These are phyloP conservation scores for Palaemon carinicauda DNA, from an alignment of 1,140 invertebrate genomes.

Conservation along the genomic window DNA sequence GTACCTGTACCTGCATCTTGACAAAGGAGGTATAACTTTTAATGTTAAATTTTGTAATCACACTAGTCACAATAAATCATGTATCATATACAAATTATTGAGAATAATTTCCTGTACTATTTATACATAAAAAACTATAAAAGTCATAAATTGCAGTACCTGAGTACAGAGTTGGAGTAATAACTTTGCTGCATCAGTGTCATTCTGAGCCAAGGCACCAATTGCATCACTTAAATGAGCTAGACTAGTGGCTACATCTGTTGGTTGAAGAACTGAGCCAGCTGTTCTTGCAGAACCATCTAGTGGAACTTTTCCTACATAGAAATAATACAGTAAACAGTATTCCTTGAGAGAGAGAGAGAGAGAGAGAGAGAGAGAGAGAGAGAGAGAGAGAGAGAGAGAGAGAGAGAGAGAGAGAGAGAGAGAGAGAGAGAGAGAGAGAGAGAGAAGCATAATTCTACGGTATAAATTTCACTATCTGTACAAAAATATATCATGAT, in stretches of 20 bases:
- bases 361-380: no score
- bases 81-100: neutral
- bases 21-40: neutral
- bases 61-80: no score
- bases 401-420: no score
- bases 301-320: conserved; percentile 41
- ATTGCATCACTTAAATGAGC: conserved; percentile 70
- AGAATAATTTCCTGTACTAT: neutral
- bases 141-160: conserved; percentile 62
- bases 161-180: conserved; percentile 73
- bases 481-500: no score
- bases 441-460: no score
- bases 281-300: conserved; percentile 53
- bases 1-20: no score
- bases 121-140: neutral
- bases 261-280: conserved; percentile 55
- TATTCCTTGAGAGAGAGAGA: no score
- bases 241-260: conserved; percentile 65
- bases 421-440: no score
- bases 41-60: neutral
- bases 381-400: no score
- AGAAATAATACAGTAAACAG: neutral
- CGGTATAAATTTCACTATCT: no score
- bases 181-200: conserved; percentile 69
- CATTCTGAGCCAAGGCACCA: conserved; percentile 70